Percentiles rank a stretch among this genome's conserved stretches.
Conservation (phyloP, 2,888 invertebrate genomes). For the Acronicta alni region DNA sequence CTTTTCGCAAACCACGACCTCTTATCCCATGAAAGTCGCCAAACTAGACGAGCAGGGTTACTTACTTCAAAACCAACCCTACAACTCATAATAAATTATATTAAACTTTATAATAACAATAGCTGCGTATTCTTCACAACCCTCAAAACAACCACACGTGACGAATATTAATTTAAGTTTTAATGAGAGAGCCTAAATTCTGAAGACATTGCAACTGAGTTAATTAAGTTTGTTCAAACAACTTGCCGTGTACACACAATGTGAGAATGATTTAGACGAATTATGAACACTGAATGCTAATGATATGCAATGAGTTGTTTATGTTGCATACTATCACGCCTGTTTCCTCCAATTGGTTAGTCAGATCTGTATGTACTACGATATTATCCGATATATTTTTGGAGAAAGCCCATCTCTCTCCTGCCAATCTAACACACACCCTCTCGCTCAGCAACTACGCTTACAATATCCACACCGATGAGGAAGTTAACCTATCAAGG, state of each 20-base stretch:
- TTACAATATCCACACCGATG: too few relatives aligned
- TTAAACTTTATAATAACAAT: slow-evolving; percentile 18
- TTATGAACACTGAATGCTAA: slow-evolving; percentile 47
- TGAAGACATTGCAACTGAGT: slow-evolving; percentile 72
- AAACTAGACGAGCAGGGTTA: too few relatives aligned
- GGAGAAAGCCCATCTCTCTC: too few relatives aligned
- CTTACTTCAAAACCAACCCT: not conserved
- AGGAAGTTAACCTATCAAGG: too few relatives aligned
- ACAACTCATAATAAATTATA: not conserved
- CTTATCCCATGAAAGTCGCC: not conserved
- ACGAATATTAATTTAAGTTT: slow-evolving; percentile 75
- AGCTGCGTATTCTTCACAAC: slow-evolving; percentile 36
- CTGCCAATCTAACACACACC: too few relatives aligned
- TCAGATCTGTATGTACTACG: not conserved
- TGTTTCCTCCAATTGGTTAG: not conserved
- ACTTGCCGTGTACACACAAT: slow-evolving; percentile 58
- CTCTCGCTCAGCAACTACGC: too few relatives aligned
- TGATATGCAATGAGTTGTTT: slow-evolving; percentile 27
- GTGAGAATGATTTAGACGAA: slow-evolving; percentile 52
- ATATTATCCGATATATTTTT: not conserved
- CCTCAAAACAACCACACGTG: slow-evolving; percentile 63
- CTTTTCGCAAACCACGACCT: too few relatives aligned
- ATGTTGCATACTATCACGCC: not conserved
- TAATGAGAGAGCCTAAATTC: slow-evolving; percentile 71
- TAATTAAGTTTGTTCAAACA: slow-evolving; percentile 66